Conservation (phyloP, 1,140 invertebrate genomes). For the Lysiphlebus fabarum region DNA sequence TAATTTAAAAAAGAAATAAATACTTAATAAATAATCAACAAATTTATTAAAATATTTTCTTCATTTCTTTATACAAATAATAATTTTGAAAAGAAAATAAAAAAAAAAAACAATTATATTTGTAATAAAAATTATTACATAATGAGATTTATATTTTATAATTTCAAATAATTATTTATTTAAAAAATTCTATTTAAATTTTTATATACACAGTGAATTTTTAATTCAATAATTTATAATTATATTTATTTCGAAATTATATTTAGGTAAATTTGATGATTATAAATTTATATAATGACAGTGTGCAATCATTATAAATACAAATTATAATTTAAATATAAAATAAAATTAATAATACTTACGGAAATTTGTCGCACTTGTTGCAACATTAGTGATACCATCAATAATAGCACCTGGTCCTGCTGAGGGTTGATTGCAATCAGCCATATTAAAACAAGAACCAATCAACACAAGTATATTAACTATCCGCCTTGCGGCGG, state of each 20-base stretch:
- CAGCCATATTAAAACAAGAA: slow-evolving; percentile 13
- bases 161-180: no score
- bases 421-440: slow-evolving; percentile 2
- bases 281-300: not conserved
- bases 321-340: not conserved
- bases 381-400: slow-evolving; percentile 44
- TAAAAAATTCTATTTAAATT: no score
- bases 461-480: slow-evolving; percentile 20
- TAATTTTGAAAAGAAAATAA: no score
- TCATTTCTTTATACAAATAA: no score
- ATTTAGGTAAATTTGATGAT: not conserved
- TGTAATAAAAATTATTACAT: no score
- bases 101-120: no score
- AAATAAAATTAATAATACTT: slow-evolving; percentile 27
- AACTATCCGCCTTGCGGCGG: slow-evolving; percentile 9
- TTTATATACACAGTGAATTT: no score
- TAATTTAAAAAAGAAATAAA: no score
- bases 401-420: slow-evolving; percentile 29
- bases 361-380: slow-evolving; percentile 44
- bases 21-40: no score
- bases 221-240: no score
- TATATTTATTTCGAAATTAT: not conserved
- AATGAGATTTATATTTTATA: no score
- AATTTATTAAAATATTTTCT: no score
- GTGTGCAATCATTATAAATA: not conserved